Evolutionary conservation across 2,113 vertebrate species (phyloP).

Genomic region (Climacteris rufus): DNA sequence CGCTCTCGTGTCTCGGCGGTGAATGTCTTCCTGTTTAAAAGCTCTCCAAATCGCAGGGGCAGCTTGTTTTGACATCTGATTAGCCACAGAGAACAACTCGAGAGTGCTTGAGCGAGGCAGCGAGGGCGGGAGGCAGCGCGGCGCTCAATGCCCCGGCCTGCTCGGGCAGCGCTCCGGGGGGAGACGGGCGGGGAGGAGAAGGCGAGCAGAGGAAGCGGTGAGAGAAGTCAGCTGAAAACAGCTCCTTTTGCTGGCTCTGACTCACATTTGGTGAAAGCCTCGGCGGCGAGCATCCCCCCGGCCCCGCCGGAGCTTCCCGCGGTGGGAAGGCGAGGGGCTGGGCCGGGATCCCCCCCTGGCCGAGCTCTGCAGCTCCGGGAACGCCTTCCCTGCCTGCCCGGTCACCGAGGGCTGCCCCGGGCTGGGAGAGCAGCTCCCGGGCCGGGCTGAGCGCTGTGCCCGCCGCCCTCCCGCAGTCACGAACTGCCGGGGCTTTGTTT

Average conservation of each 20-base stretch:
- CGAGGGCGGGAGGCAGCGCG: neutral
- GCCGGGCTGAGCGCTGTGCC: too few species aligned
- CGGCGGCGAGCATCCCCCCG: neutral
- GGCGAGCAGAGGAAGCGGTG: constrained; percentile 73
- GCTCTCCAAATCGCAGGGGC: constrained; percentile 34
- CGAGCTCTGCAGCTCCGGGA: rapidly evolving
- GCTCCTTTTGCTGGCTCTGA: constrained; percentile 2
- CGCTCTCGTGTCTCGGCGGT: neutral
- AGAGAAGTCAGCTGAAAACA: constrained; percentile 69
- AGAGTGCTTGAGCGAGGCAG: constrained; percentile 19
- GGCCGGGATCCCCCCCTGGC: too few species aligned
- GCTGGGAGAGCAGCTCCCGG: neutral
- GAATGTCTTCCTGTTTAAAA: constrained; percentile 37
- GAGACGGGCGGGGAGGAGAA: constrained; percentile 72
- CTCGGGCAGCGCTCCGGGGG: constrained; percentile 70
- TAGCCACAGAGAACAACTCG: constrained; percentile 57
- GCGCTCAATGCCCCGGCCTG: constrained; percentile 20
- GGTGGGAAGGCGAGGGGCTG: too few species aligned
- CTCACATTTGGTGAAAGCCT: constrained; percentile 20
- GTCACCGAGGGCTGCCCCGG: neutral
- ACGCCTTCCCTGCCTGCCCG: neutral
- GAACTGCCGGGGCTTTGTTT: neutral
- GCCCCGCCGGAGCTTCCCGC: too few species aligned
- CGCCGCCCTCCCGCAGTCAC: neutral
- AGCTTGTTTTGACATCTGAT: constrained; percentile 69